Percentiles rank a stretch among this genome's conserved stretches.
These are phyloP conservation scores for Erebia ligea DNA, from an alignment of 2,888 invertebrate species.

Conservation along the genomic window DNA sequence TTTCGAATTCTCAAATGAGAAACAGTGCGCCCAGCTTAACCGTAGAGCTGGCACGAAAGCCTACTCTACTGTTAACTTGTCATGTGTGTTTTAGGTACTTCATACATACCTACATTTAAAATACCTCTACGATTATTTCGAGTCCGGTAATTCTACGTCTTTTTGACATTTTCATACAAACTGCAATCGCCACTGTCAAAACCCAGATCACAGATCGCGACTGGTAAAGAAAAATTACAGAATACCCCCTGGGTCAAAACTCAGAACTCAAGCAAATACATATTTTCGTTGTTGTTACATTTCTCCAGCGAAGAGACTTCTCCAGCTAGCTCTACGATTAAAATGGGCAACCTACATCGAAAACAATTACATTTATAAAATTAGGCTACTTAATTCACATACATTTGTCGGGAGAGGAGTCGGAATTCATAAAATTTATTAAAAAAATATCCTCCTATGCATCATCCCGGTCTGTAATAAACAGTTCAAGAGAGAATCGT, in stretches of 20 bases:
- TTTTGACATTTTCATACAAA: no score
- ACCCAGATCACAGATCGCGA: no score
- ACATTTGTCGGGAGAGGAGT: slow-evolving; percentile 40
- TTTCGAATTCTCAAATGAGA: slow-evolving; percentile 2
- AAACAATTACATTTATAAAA: slow-evolving; percentile 22
- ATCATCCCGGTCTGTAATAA: slow-evolving; percentile 54
- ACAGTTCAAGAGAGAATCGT: slow-evolving; percentile 42
- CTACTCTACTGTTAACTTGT: neutral
- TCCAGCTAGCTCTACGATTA: neutral
- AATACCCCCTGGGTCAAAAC: no score
- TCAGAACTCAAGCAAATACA: no score
- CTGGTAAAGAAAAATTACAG: neutral
- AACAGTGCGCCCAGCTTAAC: neutral
- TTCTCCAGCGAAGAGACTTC: no score
- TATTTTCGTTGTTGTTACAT: no score
- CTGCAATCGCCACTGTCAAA: no score
- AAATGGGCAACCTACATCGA: neutral
- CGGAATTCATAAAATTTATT: slow-evolving; percentile 54
- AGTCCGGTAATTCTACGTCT: no score
- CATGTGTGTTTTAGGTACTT: neutral
- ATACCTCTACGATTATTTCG: no score
- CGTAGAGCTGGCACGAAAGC: neutral
- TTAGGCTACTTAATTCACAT: slow-evolving; percentile 19
- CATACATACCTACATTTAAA: neutral
- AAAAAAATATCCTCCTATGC: slow-evolving; percentile 72